A percentile compares a stretch with the other conserved stretches of the same genome.
These are phyloP conservation scores for Sinohyriopsis cumingii DNA, from an alignment of 2,888 invertebrate genomes.

Conservation along the genomic window DNA sequence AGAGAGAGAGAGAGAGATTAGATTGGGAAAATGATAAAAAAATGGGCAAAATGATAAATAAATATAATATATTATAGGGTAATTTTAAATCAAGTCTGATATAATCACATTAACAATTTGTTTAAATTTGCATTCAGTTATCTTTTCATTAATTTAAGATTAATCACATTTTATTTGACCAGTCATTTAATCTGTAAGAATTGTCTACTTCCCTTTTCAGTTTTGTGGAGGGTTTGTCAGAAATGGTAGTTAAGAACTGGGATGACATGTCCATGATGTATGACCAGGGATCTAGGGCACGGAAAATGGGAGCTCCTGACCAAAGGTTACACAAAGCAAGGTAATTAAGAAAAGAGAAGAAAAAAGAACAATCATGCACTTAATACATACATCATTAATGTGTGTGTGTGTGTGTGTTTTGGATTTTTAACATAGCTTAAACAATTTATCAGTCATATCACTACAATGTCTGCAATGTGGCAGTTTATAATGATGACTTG, in stretches of 20 bases:
- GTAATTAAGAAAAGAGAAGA: conserved; percentile 27
- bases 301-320: conserved; percentile 64
- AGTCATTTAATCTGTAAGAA: not conserved
- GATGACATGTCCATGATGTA: conserved; percentile 60
- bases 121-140: no score
- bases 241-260: conserved; percentile 58
- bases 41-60: no score
- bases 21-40: no score
- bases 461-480: no score
- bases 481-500: no score
- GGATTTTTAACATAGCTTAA: not conserved
- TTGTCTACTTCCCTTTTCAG: conserved; percentile 31
- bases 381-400: not conserved
- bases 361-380: not conserved
- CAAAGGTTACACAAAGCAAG: conserved; percentile 58
- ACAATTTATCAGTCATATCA: no score
- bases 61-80: no score
- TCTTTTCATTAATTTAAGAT: no score
- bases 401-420: not conserved
- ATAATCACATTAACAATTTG: no score
- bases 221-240: conserved; percentile 66
- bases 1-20: no score
- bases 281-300: conserved; percentile 64
- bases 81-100: no score
- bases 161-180: no score